phyloP scores from a whole-genome alignment of 2,888 invertebrate species.

The Nemurella pictetii region DNA sequence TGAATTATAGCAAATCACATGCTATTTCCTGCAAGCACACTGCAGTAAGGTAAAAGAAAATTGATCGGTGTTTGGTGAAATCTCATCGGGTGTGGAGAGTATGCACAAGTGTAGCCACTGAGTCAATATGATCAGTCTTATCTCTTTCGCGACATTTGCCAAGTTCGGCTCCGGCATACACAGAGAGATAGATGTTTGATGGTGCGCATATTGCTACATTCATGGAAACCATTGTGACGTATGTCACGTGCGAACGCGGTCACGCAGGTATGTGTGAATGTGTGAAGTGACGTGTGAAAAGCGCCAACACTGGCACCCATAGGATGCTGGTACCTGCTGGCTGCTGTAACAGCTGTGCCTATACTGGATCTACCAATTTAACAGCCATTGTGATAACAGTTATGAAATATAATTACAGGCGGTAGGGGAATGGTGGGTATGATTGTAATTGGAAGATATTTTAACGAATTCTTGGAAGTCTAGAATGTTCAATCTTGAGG shows the following conservation, averaged over 20 bases:
- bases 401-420: no score
- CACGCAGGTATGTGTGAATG: background rate
- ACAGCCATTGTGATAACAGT: no score
- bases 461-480: background rate
- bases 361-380: no score
- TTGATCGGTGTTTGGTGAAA: background rate
- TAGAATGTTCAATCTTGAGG: no score
- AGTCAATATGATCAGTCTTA: background rate
- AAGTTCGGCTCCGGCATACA: background rate
- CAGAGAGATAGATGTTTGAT: background rate
- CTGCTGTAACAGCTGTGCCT: background rate
- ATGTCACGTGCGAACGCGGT: background rate
- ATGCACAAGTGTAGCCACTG: background rate
- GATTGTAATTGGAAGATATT: no score
- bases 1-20: background rate
- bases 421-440: no score
- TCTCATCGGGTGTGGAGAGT: background rate
- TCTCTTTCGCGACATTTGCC: background rate
- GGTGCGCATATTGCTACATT: background rate
- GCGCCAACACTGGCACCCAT: background rate
- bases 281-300: background rate
- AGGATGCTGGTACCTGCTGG: background rate
- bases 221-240: background rate
- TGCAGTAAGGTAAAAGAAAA: background rate
- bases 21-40: background rate